Evolutionary conservation across 1,140 invertebrate species (phyloP), one percentile per base, ranked within the genome.

Genomic region (Chironomus tepperi): DNA sequence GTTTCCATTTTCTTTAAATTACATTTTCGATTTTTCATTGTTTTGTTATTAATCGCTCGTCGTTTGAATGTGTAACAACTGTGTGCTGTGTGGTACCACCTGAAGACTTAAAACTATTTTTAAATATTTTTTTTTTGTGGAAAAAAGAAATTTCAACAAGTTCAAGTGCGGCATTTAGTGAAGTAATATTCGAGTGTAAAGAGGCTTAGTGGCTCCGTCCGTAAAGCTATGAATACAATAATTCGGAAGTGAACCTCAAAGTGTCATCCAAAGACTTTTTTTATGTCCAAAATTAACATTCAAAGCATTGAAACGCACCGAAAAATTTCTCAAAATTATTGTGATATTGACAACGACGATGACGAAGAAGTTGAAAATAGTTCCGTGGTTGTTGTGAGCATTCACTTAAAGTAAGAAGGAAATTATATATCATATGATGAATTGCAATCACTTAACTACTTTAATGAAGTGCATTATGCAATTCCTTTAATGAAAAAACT

Each of bases 21-120:
- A 57, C n/a, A 57, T 57, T 57, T 57, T 57, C 47, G 47, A 57
- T 57, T 70, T 57, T 70, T 70, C 16, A 70, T 70, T 70, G 16
- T 19, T 19, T 19, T 18, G 65, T 18, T 70, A 70, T 70, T 70
- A 70, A 70, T 18, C 65, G n/a, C 65, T 70, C 16, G 19, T 18
- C 19, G 65, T 21, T 70, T 18, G n/a, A 70, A 18, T 70, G 18
- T 70, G n/a, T 18, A 70, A 16, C 65, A 70, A 70, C 15, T 70
- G 65, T 70, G n/a, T 34, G 24, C 24, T 34, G 24, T 34, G 24
- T 34, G 24, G 24, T 34, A 34, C 24, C 24, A 34, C 24, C 24
- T 34, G 24, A 34, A 34, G 24, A 34, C 5, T 34, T 34, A 1
- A 34, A 34, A 34, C 24, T 34, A 34, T 34, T 34, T 34, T 34